phyloP scores from a whole-genome alignment of 2,797 vertebrate species.

The Borostomias antarcticus region DNA sequence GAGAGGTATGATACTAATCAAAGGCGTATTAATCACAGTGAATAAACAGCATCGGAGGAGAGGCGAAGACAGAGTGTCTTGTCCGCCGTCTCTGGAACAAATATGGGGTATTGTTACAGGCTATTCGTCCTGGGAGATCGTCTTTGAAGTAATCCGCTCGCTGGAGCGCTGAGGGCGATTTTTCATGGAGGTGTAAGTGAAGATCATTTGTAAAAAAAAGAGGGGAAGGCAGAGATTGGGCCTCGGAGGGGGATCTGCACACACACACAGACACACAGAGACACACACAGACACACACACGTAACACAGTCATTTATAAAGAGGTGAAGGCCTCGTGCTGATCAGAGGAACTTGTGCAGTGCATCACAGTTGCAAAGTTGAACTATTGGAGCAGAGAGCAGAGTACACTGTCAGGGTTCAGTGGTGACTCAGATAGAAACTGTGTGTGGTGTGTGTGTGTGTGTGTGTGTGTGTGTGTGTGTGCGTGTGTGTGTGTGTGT shows the following conservation, averaged over 20 bases:
- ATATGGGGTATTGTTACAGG: constrained; percentile 71
- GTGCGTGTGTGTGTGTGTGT: constrained; percentile 26
- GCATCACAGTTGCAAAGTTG: not conserved
- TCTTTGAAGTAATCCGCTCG: constrained; percentile 62
- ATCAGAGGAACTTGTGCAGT: not conserved
- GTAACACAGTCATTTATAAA: not conserved
- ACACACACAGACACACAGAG: not conserved
- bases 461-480: not conserved
- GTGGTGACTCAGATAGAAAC: constrained; percentile 15
- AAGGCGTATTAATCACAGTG: constrained; percentile 63
- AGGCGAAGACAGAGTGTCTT: constrained; percentile 64
- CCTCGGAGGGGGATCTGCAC: constrained; percentile 37
- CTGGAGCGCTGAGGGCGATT: constrained; percentile 48
- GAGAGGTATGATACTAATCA: constrained; percentile 60
- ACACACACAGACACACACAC: not conserved
- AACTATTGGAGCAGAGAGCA: constrained; percentile 8
- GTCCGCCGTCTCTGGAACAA: constrained; percentile 60
- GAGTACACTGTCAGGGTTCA: not conserved
- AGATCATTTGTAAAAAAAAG: not conserved
- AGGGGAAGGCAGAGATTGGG: not conserved
- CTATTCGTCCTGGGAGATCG: constrained; percentile 54
- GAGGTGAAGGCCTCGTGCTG: not conserved
- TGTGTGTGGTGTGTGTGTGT: constrained; percentile 29
- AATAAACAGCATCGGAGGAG: constrained; percentile 47
- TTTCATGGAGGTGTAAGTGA: constrained; percentile 45